Base-by-base conservation (phyloP, 2,113 vertebrate genomes). In the Rhizomys pruinosus region DNA sequence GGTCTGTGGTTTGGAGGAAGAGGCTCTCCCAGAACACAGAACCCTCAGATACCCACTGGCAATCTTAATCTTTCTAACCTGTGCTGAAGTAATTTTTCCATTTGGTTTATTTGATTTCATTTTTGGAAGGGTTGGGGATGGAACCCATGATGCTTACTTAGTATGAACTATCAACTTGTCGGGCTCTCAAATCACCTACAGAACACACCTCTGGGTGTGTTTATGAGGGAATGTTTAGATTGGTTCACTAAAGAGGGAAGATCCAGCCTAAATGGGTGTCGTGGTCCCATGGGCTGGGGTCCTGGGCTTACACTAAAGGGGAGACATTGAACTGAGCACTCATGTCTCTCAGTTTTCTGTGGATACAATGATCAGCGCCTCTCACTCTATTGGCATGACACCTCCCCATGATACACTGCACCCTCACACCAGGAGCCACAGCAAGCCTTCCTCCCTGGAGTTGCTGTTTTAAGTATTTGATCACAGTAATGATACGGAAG, bases 51-150 rank as follows among this genome's bases (percentile, higher is more conserved):
- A 12, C 10, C 27, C 7, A 27, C 17, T 0, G 12, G 6, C 17
- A 0, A 32, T 7, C 2, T 22, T 55, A 0, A 32, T 7, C 2
- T 22, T 55, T 15, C 23, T 20, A 2, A 22, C 55, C 44, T 64
- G 47, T 20, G n/a, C 66, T n/a, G 55, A 22, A 17, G 39, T 5
- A 20, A 52, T 1, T 2, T 64, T 55, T n/a, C 42, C 42, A 27
- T 69, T 55, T 17, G 22, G 10, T 68, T 11, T 61, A 4, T 22
- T 61, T n/a, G n/a, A n/a, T n/a, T 61, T 61, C 20, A 12, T 32
- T 52, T 55, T 69, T 71, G 44, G 42, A 52, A 55, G 44, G 20
- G 11, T 13, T n/a, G 5, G 42, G 32, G 34, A 34, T 9, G 25
- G 80, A 63, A 42, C 79, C 27, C 5, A 1, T 37, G 27, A 44